phyloP scores from a whole-genome alignment of 2,888 invertebrate genomes.

The Hemicrepidius hirtus region DNA sequence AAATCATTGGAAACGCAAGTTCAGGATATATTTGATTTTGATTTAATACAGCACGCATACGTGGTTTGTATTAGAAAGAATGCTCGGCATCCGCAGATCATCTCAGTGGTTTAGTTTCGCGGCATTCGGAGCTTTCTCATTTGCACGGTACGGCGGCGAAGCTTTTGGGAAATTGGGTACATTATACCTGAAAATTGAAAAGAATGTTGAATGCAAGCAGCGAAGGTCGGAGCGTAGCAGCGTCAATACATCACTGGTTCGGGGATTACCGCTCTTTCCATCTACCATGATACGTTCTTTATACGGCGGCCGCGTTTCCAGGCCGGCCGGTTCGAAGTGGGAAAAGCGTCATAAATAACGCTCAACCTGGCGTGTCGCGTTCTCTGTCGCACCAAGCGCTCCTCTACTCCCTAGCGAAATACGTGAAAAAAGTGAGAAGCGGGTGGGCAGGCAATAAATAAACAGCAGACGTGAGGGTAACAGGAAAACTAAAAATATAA shows the following conservation, averaged over 20 bases:
- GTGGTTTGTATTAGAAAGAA: conserved; percentile 52
- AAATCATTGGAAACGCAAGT: conserved; percentile 87
- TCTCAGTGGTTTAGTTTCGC: conserved; percentile 46
- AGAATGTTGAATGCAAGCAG: conserved; percentile 58
- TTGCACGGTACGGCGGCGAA: conserved; percentile 47
- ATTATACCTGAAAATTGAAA: conserved; percentile 65
- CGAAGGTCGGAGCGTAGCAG: conserved; percentile 53
- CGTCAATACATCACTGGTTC: conserved; percentile 70
- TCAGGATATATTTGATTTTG: conserved; percentile 77
- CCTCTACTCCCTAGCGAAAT: conserved; percentile 65
- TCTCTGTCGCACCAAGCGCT: conserved; percentile 56
- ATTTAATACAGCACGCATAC: conserved; percentile 56
- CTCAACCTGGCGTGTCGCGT: conserved; percentile 67
- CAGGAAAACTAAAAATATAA: conserved; percentile 58
- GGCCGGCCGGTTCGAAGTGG: conserved; percentile 67
- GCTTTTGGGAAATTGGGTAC: conserved; percentile 63
- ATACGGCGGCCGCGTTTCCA: conserved; percentile 67
- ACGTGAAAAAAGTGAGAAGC: conserved; percentile 69
- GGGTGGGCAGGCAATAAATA: conserved; percentile 66
- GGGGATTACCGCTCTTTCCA: conserved; percentile 68
- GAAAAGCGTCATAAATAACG: conserved; percentile 72
- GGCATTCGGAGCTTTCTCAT: conserved; percentile 45
- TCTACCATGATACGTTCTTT: conserved; percentile 70
- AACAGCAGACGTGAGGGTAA: conserved; percentile 61
- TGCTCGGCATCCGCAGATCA: conserved; percentile 45